Percentiles rank a stretch among this genome's conserved stretches.
These are phyloP conservation scores for Apteryx mantelli DNA, from an alignment of 2,113 vertebrate genomes.

Conservation along the genomic window DNA sequence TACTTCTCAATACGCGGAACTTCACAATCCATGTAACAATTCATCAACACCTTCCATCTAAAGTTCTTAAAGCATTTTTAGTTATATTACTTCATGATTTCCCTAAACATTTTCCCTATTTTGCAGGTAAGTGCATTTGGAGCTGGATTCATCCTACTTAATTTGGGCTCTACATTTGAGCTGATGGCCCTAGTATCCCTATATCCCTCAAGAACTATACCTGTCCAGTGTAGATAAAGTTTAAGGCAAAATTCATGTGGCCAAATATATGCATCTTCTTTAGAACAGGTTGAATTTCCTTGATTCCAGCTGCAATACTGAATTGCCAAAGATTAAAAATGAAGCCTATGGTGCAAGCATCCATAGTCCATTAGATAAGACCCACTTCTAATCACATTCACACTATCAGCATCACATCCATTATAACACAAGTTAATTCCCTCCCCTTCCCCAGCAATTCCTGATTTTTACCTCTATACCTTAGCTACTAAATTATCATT, in stretches of 20 bases:
- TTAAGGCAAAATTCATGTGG: neutral
- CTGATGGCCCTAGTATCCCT: neutral
- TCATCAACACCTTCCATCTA: neutral
- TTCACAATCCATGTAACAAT: neutral
- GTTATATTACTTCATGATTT: neutral
- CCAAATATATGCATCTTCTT: neutral
- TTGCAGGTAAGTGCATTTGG: neutral
- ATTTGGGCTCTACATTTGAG: neutral
- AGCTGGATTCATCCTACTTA: neutral
- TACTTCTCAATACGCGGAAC: neutral
- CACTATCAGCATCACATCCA: rapidly evolving
- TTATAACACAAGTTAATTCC: neutral
- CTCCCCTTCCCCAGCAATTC: neutral
- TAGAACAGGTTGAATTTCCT: neutral
- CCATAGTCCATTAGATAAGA: neutral
- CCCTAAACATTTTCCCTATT: neutral
- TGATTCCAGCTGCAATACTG: neutral
- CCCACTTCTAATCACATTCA: neutral
- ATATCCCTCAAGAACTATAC: neutral
- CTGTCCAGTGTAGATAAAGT: neutral
- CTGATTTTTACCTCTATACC: neutral
- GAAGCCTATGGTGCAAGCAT: neutral
- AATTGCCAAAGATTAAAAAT: neutral
- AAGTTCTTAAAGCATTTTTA: neutral
- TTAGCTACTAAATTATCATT: neutral